phyloP scores from a whole-genome alignment of 2,888 invertebrate genomes.

The Flexamia atlantica region DNA sequence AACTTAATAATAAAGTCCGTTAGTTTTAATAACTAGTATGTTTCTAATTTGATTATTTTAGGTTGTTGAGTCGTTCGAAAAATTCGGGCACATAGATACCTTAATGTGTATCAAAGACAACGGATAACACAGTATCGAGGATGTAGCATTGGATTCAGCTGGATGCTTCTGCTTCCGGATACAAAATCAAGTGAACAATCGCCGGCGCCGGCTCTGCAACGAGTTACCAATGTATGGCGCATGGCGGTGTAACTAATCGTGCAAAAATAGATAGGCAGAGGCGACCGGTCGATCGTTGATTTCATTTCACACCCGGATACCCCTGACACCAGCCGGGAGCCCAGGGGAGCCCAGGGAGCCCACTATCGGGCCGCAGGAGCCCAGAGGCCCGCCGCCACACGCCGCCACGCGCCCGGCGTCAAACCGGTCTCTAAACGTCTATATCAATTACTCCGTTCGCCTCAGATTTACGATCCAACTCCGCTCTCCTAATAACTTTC shows the following conservation, averaged over 20 bases:
- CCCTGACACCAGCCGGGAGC: not conserved
- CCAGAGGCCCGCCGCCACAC: slow-evolving; percentile 2
- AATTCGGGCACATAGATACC: too few relatives aligned
- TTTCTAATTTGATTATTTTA: too few relatives aligned
- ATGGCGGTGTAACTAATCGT: slow-evolving; percentile 8
- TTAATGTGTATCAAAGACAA: too few relatives aligned
- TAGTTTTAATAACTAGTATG: too few relatives aligned
- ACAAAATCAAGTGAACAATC: too few relatives aligned
- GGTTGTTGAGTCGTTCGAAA: too few relatives aligned
- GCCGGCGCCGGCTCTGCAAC: too few relatives aligned
- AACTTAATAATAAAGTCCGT: too few relatives aligned
- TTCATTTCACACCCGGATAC: not conserved
- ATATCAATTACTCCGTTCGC: slow-evolving; percentile 17
- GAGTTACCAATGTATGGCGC: too few relatives aligned
- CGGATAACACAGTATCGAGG: too few relatives aligned
- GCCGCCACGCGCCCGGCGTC: slow-evolving; percentile 22
- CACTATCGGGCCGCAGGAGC: slow-evolving; percentile 2
- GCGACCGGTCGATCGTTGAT: not conserved
- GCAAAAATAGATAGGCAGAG: not conserved
- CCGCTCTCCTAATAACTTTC: slow-evolving; percentile 30
- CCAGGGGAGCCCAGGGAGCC: not conserved
- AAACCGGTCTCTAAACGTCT: slow-evolving; percentile 15
- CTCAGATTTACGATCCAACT: slow-evolving; percentile 10
- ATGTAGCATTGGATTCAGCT: too few relatives aligned
- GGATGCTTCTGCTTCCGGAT: too few relatives aligned